A percentile compares a stretch with the other conserved stretches of the same genome.
Conservation (phyloP, 2,797 vertebrate species). For the Triplophysa bombifrons region DNA sequence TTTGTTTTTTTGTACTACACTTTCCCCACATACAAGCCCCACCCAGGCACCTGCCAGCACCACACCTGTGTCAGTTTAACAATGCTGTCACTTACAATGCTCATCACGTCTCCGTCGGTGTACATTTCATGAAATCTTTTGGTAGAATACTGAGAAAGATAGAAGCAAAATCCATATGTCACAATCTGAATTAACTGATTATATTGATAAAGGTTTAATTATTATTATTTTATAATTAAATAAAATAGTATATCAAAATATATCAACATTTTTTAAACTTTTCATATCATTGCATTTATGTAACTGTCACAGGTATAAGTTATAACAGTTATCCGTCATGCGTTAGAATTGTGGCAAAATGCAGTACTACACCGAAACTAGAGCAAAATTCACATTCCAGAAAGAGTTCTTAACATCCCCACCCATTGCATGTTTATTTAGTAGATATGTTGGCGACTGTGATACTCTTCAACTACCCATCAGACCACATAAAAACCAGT, state of each 20-base stretch:
- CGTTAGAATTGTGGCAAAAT: no score
- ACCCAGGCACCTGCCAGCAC: neutral
- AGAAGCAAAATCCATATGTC: neutral
- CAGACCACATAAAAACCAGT: no score
- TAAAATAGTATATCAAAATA: no score
- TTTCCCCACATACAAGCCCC: neutral
- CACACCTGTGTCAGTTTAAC: neutral
- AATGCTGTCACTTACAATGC: constrained; percentile 11
- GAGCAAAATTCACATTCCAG: neutral
- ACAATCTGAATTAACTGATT: no score
- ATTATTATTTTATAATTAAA: no score
- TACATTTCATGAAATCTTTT: neutral
- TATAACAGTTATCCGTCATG: no score
- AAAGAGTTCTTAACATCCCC: neutral
- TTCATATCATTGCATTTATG: no score
- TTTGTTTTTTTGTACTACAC: neutral
- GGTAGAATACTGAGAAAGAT: constrained; percentile 4
- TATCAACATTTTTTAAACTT: no score
- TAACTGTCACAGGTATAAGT: no score
- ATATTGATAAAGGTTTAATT: no score
- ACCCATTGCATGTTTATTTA: neutral
- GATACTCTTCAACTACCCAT: no score
- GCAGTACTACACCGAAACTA: neutral
- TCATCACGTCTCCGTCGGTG: neutral
- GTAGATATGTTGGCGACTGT: neutral